Conservation (phyloP, 2,113 vertebrate species). For the Lepus timidus region DNA sequence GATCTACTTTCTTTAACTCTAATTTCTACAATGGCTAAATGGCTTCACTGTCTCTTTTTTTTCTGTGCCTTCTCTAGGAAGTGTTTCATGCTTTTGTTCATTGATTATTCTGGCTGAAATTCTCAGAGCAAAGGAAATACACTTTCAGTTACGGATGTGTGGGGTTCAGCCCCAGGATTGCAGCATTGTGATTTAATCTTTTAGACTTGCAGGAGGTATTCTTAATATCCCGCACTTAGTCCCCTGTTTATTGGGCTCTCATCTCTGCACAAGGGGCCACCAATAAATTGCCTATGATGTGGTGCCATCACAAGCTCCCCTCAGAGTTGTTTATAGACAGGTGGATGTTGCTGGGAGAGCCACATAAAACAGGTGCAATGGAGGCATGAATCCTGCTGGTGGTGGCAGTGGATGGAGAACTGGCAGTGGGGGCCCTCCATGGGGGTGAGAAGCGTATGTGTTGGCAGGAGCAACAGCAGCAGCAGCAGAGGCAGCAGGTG, state of each 20-base stretch:
- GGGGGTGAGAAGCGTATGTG: conserved; percentile 65
- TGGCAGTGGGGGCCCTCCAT: conserved; percentile 53
- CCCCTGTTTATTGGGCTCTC: not conserved
- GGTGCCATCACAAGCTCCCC: not conserved
- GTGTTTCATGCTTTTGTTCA: not conserved
- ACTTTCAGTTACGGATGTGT: not conserved
- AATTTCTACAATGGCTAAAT: not conserved
- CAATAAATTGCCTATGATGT: not conserved
- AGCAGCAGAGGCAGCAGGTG: conserved; percentile 78
- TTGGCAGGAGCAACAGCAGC: conserved; percentile 68
- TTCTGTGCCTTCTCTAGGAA: not conserved
- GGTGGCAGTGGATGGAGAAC: conserved; percentile 76
- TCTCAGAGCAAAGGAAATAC: not conserved
- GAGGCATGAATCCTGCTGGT: conserved; percentile 61
- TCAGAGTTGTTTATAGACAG: conserved; percentile 67
- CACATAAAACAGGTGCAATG: conserved; percentile 68
- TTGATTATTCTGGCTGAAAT: conserved; percentile 3
- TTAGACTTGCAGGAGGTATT: not conserved
- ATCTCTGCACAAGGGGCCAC: not conserved
- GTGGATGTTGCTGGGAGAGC: conserved; percentile 64
- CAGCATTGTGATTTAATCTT: not conserved
- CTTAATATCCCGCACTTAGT: not conserved
- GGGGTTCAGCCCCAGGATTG: not conserved
- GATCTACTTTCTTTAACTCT: not conserved
- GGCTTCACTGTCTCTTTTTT: not conserved